These are phyloP conservation scores for Halocaridina rubra DNA, from an alignment of 2,888 invertebrate genomes.

Conservation along the genomic window DNA sequence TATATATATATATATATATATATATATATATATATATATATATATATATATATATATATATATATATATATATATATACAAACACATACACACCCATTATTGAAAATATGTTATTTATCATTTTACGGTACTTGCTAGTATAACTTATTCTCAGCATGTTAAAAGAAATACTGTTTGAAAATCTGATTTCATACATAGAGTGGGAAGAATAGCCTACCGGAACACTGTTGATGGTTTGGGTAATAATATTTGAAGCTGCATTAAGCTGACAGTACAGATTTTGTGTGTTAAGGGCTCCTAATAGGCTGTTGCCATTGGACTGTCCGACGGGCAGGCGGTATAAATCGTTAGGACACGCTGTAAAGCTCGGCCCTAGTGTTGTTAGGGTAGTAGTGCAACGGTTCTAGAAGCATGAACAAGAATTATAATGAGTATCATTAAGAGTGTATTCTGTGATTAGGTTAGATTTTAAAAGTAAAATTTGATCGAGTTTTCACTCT, in stretches of 20 bases:
- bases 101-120: too few species aligned
- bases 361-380: slow-evolving; percentile 12
- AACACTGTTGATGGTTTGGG: not conserved
- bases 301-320: not conserved
- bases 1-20: not conserved
- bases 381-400: slow-evolving; percentile 25
- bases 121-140: not conserved
- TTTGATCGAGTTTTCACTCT: too few species aligned
- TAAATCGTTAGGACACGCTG: slow-evolving; percentile 30
- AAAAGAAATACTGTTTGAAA: not conserved
- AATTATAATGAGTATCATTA: too few species aligned
- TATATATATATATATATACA: not conserved
- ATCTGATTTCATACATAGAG: not conserved
- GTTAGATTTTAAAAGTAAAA: too few species aligned
- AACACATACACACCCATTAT: too few species aligned
- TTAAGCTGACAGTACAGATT: slow-evolving; percentile 32
- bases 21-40: not conserved
- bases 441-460: too few species aligned
- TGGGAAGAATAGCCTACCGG: not conserved
- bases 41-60: not conserved
- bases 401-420: too few species aligned
- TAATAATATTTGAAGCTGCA: not conserved
- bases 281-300: not conserved
- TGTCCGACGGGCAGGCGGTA: slow-evolving; percentile 38
- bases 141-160: not conserved